Percentiles rank a stretch among this genome's conserved stretches.
Evolutionary conservation across 2,888 invertebrate species (phyloP).

Genomic region (Oeneis ivallda): DNA sequence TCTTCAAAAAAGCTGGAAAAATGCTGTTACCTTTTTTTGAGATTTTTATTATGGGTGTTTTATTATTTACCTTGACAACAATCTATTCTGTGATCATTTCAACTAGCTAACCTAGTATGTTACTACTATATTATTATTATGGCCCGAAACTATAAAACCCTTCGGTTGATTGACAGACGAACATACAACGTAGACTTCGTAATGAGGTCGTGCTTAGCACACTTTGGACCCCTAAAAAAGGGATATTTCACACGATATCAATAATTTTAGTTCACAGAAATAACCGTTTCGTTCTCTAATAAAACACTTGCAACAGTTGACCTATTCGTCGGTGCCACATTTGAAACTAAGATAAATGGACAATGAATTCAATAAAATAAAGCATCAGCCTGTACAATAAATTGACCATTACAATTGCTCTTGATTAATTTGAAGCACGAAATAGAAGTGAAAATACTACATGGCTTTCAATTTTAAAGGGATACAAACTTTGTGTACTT

Average conservation of each 20-base stretch:
- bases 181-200: no score
- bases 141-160: no score
- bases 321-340: conserved; percentile 56
- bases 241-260: conserved; percentile 8
- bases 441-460: conserved; percentile 8
- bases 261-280: conserved; percentile 48
- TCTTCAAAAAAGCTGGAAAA: no score
- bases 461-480: conserved; percentile 3
- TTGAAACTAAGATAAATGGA: conserved; percentile 55
- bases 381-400: conserved; percentile 40
- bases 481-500: not conserved
- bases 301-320: conserved; percentile 64
- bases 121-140: no score
- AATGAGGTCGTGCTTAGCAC: no score
- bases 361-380: conserved; percentile 57
- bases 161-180: no score
- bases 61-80: no score
- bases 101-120: no score
- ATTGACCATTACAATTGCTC: conserved; percentile 37
- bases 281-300: conserved; percentile 48
- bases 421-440: conserved; percentile 37
- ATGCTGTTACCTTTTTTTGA: no score
- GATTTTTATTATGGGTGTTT: no score
- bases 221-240: not conserved
- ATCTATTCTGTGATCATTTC: no score